Percentiles rank a stretch among this genome's conserved stretches.
These are phyloP conservation scores for Sebastes kiyomatsui DNA, from an alignment of 2,797 vertebrate species.

Conservation along the genomic window DNA sequence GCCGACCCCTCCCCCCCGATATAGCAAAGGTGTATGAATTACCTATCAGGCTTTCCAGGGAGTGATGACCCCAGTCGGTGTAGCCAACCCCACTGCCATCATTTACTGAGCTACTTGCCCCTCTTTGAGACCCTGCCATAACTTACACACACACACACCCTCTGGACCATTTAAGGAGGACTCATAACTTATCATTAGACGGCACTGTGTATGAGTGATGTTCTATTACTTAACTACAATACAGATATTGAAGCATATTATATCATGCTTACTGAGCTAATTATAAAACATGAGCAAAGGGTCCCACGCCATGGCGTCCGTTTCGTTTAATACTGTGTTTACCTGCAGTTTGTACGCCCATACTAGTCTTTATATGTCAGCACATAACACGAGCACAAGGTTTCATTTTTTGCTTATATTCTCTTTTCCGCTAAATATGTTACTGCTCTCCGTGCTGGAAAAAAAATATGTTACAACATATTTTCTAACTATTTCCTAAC, in stretches of 20 bases:
- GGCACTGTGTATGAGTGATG: slow-evolving; percentile 59
- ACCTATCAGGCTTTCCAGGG: slow-evolving; percentile 64
- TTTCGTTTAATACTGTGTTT: slow-evolving; percentile 31
- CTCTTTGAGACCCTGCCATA: slow-evolving; percentile 59
- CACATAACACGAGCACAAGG: background rate
- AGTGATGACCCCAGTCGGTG: slow-evolving; percentile 72
- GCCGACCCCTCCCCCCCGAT: slow-evolving; percentile 16
- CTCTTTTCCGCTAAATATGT: slow-evolving; percentile 9
- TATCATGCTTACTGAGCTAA: slow-evolving; percentile 63
- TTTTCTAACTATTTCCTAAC: slow-evolving; percentile 54
- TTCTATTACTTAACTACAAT: slow-evolving; percentile 66
- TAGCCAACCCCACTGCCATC: slow-evolving; percentile 63
- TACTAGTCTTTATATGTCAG: slow-evolving; percentile 33
- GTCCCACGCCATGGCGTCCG: background rate
- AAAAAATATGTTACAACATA: slow-evolving; percentile 43
- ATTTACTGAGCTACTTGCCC: slow-evolving; percentile 69
- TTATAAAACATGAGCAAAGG: slow-evolving; percentile 52
- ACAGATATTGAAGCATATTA: slow-evolving; percentile 63
- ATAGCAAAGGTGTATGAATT: slow-evolving; percentile 65
- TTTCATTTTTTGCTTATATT: slow-evolving; percentile 17
- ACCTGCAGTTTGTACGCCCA: slow-evolving; percentile 17
- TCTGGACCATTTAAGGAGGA: slow-evolving; percentile 53
- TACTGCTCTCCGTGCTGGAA: slow-evolving; percentile 21
- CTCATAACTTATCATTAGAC: slow-evolving; percentile 73
- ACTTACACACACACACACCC: slow-evolving; percentile 39